phyloP scores from a whole-genome alignment of 2,113 vertebrate genomes.

The Mormyrus iriodes region DNA sequence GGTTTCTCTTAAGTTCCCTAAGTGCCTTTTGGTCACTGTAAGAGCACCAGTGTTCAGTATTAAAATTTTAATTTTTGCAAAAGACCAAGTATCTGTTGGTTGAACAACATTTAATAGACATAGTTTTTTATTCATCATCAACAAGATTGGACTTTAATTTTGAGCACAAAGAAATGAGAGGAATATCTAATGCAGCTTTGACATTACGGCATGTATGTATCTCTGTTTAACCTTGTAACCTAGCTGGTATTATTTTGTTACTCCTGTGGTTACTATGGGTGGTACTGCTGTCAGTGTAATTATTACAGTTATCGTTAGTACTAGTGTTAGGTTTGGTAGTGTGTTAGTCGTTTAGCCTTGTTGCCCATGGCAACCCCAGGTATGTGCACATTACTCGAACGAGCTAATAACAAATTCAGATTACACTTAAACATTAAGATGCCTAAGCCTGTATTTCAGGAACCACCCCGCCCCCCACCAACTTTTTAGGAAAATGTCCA shows the following conservation, averaged over 20 bases:
- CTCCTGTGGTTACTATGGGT: constrained; percentile 4
- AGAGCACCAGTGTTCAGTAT: background rate
- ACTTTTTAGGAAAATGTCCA: background rate
- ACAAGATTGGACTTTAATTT: constrained; percentile 5
- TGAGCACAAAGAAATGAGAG: background rate
- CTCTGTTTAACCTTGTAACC: background rate
- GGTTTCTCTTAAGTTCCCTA: constrained; percentile 14
- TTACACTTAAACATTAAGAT: background rate
- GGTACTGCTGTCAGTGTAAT: background rate
- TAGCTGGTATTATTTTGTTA: background rate
- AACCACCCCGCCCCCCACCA: background rate
- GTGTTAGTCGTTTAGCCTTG: background rate
- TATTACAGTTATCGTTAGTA: constrained; percentile 1
- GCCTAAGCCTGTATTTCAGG: background rate
- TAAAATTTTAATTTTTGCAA: background rate
- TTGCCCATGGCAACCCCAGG: background rate
- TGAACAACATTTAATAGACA: constrained; percentile 11
- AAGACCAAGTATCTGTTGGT: background rate
- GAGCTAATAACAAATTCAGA: background rate
- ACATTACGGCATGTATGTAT: background rate
- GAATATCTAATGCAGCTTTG: background rate
- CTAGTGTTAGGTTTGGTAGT: background rate
- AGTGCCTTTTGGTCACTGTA: constrained; percentile 32
- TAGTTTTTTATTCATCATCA: constrained; percentile 22
- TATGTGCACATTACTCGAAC: background rate